Conservation (phyloP, 2,797 vertebrate species). For the Psittacula echo region DNA sequence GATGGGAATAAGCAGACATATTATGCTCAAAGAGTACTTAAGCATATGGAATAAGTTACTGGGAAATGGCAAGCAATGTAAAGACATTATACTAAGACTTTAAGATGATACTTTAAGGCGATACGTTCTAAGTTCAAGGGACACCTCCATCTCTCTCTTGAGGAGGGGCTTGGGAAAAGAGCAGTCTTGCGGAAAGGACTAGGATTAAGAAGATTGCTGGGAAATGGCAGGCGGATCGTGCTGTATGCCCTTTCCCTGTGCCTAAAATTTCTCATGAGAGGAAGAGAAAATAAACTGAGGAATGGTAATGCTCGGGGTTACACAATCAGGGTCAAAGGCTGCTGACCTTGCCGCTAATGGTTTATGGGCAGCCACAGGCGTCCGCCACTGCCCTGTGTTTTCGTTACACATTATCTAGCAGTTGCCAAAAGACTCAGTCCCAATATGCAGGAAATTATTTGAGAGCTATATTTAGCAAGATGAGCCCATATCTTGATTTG, state of each 20-base stretch:
- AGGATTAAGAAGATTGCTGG: conserved; percentile 53
- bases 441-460: conserved; percentile 52
- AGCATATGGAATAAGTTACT: conserved; percentile 54
- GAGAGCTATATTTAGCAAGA: conserved; percentile 55
- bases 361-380: conserved; percentile 63
- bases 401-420: conserved; percentile 3
- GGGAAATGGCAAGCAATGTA: conserved; percentile 22
- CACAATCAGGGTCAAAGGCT: conserved; percentile 68
- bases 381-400: not conserved
- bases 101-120: conserved; percentile 25
- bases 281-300: conserved; percentile 64
- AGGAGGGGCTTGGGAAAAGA: conserved; percentile 21
- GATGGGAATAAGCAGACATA: not conserved
- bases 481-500: conserved; percentile 64
- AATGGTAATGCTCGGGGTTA: conserved; percentile 59
- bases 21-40: not conserved
- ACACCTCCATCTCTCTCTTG: not conserved
- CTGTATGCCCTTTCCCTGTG: conserved; percentile 57
- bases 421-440: conserved; percentile 23
- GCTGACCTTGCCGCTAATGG: conserved; percentile 66
- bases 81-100: conserved; percentile 53
- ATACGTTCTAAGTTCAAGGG: conserved; percentile 2
- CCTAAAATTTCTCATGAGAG: conserved; percentile 64
- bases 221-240: conserved; percentile 26
- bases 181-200: not conserved